Conservation (phyloP, 2,888 invertebrate genomes). For the Caenorhabditis sp. region DNA sequence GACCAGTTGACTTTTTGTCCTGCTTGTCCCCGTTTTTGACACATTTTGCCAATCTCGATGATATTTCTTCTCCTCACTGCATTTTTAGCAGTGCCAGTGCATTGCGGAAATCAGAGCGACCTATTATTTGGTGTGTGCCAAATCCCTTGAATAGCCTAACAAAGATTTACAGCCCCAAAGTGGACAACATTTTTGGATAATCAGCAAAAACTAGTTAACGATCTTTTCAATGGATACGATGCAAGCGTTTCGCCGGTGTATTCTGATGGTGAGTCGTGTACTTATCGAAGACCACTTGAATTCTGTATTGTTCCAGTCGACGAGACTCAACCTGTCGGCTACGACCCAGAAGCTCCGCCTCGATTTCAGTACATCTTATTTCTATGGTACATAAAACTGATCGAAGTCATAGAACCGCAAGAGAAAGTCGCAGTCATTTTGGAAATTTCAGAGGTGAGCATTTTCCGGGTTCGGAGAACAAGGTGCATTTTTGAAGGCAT, state of each 20-base stretch:
- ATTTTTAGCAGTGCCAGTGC: too few species aligned
- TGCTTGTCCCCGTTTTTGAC: too few species aligned
- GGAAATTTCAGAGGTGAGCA: constrained; percentile 41
- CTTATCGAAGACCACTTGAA: too few species aligned
- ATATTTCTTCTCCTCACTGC: too few species aligned
- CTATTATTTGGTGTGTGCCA: too few species aligned
- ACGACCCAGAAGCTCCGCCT: constrained; percentile 1
- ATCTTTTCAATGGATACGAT: constrained; percentile 34
- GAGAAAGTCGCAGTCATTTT: constrained; percentile 50
- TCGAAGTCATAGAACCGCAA: constrained; percentile 46
- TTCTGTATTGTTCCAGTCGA: too few species aligned
- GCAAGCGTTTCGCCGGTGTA: constrained; percentile 21
- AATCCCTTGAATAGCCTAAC: too few species aligned
- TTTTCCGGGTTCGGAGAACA: too few species aligned
- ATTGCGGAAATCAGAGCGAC: too few species aligned
- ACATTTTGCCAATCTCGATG: too few species aligned
- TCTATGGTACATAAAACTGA: constrained; percentile 45
- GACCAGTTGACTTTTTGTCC: too few species aligned
- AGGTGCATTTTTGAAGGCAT: background rate
- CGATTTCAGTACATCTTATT: constrained; percentile 36
- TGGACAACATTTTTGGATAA: constrained; percentile 7
- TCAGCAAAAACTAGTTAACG: constrained; percentile 2
- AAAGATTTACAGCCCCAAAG: constrained; percentile 25
- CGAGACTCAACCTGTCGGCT: constrained; percentile 14
- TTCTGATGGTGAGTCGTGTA: constrained; percentile 17